Evolutionary conservation across 2,888 invertebrate species (phyloP), one percentile per base, ranked within the genome.

Genomic region (Eurytoma adleriae): DNA sequence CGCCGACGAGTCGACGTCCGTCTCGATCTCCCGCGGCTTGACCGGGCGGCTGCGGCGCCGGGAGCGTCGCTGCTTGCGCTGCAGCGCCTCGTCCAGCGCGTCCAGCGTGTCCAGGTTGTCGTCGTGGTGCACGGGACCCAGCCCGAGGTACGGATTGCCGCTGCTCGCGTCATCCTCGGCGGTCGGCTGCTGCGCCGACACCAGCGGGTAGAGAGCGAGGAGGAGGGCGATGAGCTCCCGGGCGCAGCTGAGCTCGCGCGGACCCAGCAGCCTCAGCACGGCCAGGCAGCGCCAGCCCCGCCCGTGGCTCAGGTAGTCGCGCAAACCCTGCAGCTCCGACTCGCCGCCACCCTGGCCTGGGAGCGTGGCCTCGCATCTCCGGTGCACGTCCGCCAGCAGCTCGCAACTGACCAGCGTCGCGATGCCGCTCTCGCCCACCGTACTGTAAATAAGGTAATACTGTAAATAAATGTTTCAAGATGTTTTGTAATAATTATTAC

Each of bases 401-500:
- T 94, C 94, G 89, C 93, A 93, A 0, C 94, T 93, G 72, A 94
- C 93, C 83, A 94, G 90, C 14, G 93, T 93, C 74, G 93, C 92
- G 82, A 94, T 92, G 75, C 93, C 93, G 83, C 93, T 92, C 69
- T 92, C 91, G 84, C 93, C 93, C 81, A 92, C 90, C 14, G 92
- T 92, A 86, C 93, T 93, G 52, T 10, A 56, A 16, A 56, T 5
- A 14, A n/a, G n/a, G n/a, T n/a, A n/a, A n/a, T n/a, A n/a, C n/a
- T n/a, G n/a, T n/a, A n/a, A n/a, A n/a, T n/a, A n/a, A n/a, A n/a
- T n/a, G n/a, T n/a, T 16, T 48, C 18, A 48, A 30, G 5, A 14
- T 18, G 16, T 66, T 50, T 18, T 52, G 3, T n/a, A 20, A 20
- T 20, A 50, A 48, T 62, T 57, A 57, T 57, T n/a, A 24, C 24